Conservation (phyloP, 2,113 vertebrate genomes). For the Entelurus aequoreus region DNA sequence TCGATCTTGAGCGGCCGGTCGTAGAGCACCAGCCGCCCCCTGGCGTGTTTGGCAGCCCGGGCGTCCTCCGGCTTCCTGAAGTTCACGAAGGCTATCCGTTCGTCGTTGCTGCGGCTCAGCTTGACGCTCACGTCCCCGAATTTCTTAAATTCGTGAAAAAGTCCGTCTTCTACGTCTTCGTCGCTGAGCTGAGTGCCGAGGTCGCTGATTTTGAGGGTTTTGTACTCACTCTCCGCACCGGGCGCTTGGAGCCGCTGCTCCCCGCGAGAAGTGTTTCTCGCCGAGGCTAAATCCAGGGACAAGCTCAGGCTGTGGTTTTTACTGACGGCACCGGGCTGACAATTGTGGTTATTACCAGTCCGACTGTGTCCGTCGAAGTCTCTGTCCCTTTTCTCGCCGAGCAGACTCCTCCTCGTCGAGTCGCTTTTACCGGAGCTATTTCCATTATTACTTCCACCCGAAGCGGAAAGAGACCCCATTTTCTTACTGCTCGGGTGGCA, state of each 20-base stretch:
- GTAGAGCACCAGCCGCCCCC: conserved; percentile 87
- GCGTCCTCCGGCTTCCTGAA: conserved; percentile 92
- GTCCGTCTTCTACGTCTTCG: conserved; percentile 93
- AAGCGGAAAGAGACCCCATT: conserved; percentile 75
- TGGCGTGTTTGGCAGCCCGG: conserved; percentile 87
- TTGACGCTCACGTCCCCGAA: conserved; percentile 96
- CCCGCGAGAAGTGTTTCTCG: conserved; percentile 64
- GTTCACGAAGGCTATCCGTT: conserved; percentile 91
- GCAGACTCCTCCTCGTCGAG: conserved; percentile 77
- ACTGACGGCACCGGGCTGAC: conserved; percentile 60
- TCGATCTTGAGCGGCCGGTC: conserved; percentile 92
- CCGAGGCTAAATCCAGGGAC: conserved; percentile 62
- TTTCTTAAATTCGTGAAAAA: conserved; percentile 95
- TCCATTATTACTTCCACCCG: conserved; percentile 74
- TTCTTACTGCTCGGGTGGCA: conserved; percentile 84
- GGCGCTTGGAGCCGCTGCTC: conserved; percentile 65
- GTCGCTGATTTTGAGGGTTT: conserved; percentile 94
- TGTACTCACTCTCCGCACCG: conserved; percentile 81
- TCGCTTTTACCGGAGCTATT: conserved; percentile 77
- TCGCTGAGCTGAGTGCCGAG: conserved; percentile 90
- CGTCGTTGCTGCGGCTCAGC: conserved; percentile 88
- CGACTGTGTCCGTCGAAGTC: conserved; percentile 80
- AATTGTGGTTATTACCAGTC: conserved; percentile 76
- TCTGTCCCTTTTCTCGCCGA: conserved; percentile 80
- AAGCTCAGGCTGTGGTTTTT: conserved; percentile 75